Evolutionary conservation across 2,113 vertebrate genomes (phyloP).

Genomic region (Callorhinus ursinus): DNA sequence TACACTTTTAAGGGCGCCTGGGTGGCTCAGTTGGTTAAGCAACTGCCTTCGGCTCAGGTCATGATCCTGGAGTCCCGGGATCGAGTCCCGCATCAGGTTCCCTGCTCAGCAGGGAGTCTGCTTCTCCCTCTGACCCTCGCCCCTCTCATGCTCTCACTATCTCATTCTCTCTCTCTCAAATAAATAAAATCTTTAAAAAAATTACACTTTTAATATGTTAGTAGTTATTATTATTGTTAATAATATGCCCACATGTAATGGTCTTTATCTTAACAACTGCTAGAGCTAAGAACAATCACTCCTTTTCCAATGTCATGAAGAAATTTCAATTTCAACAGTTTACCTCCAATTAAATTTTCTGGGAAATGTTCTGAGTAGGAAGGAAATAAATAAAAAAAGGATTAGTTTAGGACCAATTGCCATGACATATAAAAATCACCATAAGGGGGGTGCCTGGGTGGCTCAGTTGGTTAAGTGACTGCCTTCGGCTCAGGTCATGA

Average conservation of each 20-base stretch:
- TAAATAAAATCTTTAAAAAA: not conserved
- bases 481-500: too few species aligned
- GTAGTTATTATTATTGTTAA: slow-evolving; percentile 44
- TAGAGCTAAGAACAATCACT: not conserved
- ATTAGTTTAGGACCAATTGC: slow-evolving; percentile 6
- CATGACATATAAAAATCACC: slow-evolving; percentile 19
- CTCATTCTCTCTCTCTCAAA: too few species aligned
- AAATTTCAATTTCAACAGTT: slow-evolving; percentile 41
- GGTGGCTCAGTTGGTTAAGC: too few species aligned
- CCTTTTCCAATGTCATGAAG: slow-evolving; percentile 11
- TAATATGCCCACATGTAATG: not conserved
- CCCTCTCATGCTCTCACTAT: too few species aligned
- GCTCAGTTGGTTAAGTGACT: too few species aligned
- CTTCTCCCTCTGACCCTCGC: too few species aligned
- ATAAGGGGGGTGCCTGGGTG: not conserved
- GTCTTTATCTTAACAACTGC: slow-evolving; percentile 18
- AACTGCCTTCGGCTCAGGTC: too few species aligned
- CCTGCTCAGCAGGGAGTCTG: too few species aligned
- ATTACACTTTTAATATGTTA: slow-evolving; percentile 24
- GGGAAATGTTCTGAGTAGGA: slow-evolving; percentile 36
- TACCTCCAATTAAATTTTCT: not conserved
- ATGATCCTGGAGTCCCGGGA: too few species aligned
- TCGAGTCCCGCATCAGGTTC: too few species aligned
- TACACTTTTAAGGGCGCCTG: not conserved
- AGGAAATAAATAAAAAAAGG: slow-evolving; percentile 40